Base-by-base conservation (phyloP, 2,113 vertebrate genomes). In the Aythya baeri region DNA sequence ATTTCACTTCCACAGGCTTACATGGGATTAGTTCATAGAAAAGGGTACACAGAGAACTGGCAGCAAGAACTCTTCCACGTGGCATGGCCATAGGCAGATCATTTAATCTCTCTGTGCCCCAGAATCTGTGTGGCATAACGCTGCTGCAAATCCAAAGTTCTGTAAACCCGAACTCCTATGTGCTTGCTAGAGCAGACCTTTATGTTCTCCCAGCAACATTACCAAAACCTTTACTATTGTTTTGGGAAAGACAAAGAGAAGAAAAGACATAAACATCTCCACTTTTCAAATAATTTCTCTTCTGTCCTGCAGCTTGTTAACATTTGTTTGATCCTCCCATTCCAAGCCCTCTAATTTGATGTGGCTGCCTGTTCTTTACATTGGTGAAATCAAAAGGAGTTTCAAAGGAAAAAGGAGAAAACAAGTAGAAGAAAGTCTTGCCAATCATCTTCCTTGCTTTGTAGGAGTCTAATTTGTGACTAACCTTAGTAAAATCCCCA, bases 331-430 rank as follows among this genome's bases (percentile, higher is more conserved):
- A 94, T 88, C 52, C 67, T 95, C 59, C 26, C 44, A 52, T 43
- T 82, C 54, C n/a, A 82, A 38, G 62, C 41, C 25, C 27, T 54
- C 91, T 88, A 68, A 78, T 84, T 95, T 91, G 65, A 65, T 89
- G 55, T 67, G 49, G 26, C 71, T 81, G 50, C 55, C 54, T 70
- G 18, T 44, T 71, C 44, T 77, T 65, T 72, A 16, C 72, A 57
- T 36, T 61, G 70, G 43, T 82, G 55, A 88, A 94, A 92, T 70
- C 23, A 93, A 86, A 89, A 77, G 44, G 46, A 27, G 2, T 83
- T 92, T 94, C 72, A 89, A 85, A 93, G 26, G 23, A 61, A 93
- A 89, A 88, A 74, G 1, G 13, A 63, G 52, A 86, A 94, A 86
- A 83, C 14, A 84, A 88, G 86, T 26, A 81, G 34, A 82, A 92